phyloP scores from a whole-genome alignment of 2,797 vertebrate genomes.

The Cynopterus sphinx region DNA sequence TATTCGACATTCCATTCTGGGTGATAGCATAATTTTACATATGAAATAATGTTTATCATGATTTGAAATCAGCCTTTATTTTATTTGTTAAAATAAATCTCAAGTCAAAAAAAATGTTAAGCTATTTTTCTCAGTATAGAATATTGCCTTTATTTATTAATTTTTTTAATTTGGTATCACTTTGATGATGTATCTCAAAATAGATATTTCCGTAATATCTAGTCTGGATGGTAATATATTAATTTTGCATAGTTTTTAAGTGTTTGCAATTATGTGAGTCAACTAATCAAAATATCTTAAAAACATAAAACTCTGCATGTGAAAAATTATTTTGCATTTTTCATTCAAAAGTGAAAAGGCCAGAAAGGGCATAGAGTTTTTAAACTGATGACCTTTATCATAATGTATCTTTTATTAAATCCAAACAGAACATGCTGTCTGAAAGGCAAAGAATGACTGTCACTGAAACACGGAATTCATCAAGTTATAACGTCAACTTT shows the following conservation, averaged over 20 bases:
- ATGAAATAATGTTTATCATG: neutral
- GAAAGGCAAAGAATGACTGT: slow-evolving; percentile 61
- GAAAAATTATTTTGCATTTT: neutral
- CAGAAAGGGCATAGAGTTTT: slow-evolving; percentile 49
- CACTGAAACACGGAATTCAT: slow-evolving; percentile 53
- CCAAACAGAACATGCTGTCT: neutral
- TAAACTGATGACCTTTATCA: slow-evolving; percentile 67
- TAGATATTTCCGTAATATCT: neutral
- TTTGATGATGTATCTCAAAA: neutral
- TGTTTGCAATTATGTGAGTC: neutral
- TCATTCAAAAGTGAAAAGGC: slow-evolving; percentile 13
- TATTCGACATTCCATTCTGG: neutral
- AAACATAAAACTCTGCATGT: neutral
- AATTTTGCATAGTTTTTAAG: neutral
- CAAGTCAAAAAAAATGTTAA: neutral
- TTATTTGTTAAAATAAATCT: neutral
- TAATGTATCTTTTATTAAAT: slow-evolving; percentile 39
- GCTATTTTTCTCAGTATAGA: neutral
- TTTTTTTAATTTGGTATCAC: slow-evolving; percentile 1
- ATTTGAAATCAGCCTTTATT: neutral
- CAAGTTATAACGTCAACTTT: slow-evolving; percentile 60
- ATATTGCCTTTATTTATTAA: neutral
- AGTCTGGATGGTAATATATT: neutral
- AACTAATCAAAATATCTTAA: neutral
- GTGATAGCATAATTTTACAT: neutral